Conservation (phyloP, 2,888 invertebrate species). For the Cheilosia grossa region DNA sequence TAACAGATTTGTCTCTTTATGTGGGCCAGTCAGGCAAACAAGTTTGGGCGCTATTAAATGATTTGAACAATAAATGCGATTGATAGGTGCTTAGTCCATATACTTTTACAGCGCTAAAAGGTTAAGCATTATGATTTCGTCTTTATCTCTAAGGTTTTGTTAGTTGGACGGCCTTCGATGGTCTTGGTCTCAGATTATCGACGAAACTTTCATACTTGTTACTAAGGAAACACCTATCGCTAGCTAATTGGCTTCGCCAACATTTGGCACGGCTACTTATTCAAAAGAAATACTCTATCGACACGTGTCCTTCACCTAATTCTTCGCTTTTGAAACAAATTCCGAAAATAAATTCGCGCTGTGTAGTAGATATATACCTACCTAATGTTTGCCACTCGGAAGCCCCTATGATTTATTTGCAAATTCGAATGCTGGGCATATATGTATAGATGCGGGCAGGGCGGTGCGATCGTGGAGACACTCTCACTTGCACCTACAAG, state of each 20-base stretch:
- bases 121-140: constrained; percentile 46
- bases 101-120: constrained; percentile 3
- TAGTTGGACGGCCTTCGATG: constrained; percentile 48
- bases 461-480: not conserved
- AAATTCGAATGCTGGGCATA: not conserved
- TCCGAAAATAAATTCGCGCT: constrained; percentile 55
- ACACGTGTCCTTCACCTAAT: constrained; percentile 68
- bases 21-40: constrained; percentile 10
- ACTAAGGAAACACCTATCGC: constrained; percentile 65
- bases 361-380: not conserved
- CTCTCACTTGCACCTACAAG: constrained; percentile 35
- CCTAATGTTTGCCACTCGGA: constrained; percentile 48
- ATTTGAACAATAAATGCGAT: constrained; percentile 50
- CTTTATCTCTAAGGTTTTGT: constrained; percentile 40
- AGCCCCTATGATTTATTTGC: constrained; percentile 68
- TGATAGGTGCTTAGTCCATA: constrained; percentile 5
- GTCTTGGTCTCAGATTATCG: constrained; percentile 39
- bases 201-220: constrained; percentile 37
- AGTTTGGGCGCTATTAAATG: constrained; percentile 37
- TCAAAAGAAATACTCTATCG: constrained; percentile 47
- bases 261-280: constrained; percentile 57
- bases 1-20: constrained; percentile 30
- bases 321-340: constrained; percentile 60
- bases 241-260: constrained; percentile 60
- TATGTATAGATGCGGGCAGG: not conserved